These are phyloP conservation scores for Phengaris arion DNA, from an alignment of 2,888 invertebrate genomes.

Conservation along the genomic window DNA sequence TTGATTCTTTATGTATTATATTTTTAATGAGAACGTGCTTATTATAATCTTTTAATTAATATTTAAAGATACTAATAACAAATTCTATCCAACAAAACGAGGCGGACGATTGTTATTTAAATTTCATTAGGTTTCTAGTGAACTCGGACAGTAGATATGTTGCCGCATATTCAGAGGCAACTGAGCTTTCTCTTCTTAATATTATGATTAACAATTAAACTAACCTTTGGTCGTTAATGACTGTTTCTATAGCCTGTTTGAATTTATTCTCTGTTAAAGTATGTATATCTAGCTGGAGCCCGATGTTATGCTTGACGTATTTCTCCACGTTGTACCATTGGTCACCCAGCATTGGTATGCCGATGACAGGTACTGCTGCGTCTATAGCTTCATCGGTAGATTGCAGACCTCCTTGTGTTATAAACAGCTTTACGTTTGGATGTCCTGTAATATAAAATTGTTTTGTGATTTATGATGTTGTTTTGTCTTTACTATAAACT, in stretches of 20 bases:
- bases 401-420: slow-evolving; percentile 62
- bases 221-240: slow-evolving; percentile 40
- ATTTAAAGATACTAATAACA: no score
- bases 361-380: slow-evolving; percentile 54
- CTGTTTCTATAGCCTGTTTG: slow-evolving; percentile 40
- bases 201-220: background rate
- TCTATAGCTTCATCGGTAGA: slow-evolving; percentile 59
- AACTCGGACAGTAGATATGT: no score
- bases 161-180: background rate
- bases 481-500: no score
- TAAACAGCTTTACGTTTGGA: slow-evolving; percentile 60
- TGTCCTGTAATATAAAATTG: slow-evolving; percentile 45
- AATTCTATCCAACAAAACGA: no score
- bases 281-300: slow-evolving; percentile 46
- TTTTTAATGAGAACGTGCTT: no score
- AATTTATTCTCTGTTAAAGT: slow-evolving; percentile 43
- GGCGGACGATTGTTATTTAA: no score
- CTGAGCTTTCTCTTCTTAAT: no score
- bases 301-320: slow-evolving; percentile 46
- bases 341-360: slow-evolving; percentile 56
- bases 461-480: no score
- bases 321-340: slow-evolving; percentile 54
- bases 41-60: no score
- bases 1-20: background rate
- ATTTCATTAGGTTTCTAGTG: no score